Percentiles rank a stretch among this genome's conserved stretches.
These are phyloP conservation scores for Sinelater perroti DNA, from an alignment of 2,888 invertebrate genomes.

Conservation along the genomic window DNA sequence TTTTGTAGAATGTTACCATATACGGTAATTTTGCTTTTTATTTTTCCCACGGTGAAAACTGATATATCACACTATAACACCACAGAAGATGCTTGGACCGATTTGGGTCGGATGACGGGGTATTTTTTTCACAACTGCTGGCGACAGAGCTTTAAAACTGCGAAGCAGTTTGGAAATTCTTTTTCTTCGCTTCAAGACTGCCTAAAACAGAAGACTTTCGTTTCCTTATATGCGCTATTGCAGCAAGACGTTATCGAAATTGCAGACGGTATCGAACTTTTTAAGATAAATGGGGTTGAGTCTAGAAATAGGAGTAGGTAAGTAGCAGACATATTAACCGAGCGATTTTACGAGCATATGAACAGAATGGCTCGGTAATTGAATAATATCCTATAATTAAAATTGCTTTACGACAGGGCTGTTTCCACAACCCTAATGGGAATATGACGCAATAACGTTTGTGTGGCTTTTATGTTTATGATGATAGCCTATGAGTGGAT, in stretches of 20 bases:
- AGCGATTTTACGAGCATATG: not conserved
- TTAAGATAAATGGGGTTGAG: too few species aligned
- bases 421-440: constrained; percentile 3
- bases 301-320: not conserved
- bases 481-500: constrained; percentile 14
- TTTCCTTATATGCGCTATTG: constrained; percentile 69
- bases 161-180: too few species aligned
- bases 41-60: not conserved
- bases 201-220: constrained; percentile 65
- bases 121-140: constrained; percentile 1
- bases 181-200: constrained; percentile 54
- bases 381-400: too few species aligned
- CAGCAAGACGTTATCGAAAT: constrained; percentile 70
- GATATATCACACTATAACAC: not conserved
- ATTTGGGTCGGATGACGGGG: not conserved
- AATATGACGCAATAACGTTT: constrained; percentile 11
- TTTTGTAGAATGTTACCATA: too few species aligned
- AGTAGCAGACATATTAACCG: not conserved
- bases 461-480: constrained; percentile 15
- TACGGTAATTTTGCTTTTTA: not conserved
- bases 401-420: constrained; percentile 3
- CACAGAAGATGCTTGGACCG: not conserved
- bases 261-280: constrained; percentile 70
- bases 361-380: too few species aligned
- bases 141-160: too few species aligned